phyloP scores from a whole-genome alignment of 2,113 vertebrate species.

The Campylomormyrus tamandua region DNA sequence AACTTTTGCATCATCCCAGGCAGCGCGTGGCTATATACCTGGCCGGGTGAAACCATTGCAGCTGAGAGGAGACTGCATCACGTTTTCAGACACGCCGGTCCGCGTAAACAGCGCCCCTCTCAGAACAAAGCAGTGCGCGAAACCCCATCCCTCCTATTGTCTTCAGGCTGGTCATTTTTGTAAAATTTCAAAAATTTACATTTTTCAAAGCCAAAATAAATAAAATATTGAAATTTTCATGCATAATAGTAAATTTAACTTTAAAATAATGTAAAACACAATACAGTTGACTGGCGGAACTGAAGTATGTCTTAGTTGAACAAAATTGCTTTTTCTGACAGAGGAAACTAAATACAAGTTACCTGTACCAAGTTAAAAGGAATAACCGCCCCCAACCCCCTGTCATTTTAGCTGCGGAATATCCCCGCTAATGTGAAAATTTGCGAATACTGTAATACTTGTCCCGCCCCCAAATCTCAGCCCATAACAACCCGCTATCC shows the following conservation, averaged over 20 bases:
- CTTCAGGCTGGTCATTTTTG: background rate
- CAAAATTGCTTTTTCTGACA: background rate
- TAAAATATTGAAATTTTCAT: background rate
- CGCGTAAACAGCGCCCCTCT: constrained; percentile 15
- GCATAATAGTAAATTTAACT: background rate
- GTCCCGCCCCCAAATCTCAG: background rate
- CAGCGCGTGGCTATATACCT: constrained; percentile 47
- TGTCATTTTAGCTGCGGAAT: background rate
- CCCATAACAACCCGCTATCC: background rate
- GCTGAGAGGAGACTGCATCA: constrained; percentile 13
- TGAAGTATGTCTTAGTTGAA: background rate
- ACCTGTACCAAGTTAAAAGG: background rate
- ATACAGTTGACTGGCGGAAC: background rate
- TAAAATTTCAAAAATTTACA: background rate
- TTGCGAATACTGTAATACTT: background rate
- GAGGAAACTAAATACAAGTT: background rate
- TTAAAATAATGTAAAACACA: background rate
- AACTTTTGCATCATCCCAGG: constrained; percentile 11
- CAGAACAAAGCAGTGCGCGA: background rate
- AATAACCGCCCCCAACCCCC: background rate
- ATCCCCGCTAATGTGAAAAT: background rate
- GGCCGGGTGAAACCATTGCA: constrained; percentile 40
- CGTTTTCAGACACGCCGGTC: background rate
- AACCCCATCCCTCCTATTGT: background rate
- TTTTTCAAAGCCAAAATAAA: background rate